Evolutionary conservation across 92 coral and sea anemone species (phyloP), one percentile per base, ranked within the genome.

Genomic region (Siderastrea radians): DNA sequence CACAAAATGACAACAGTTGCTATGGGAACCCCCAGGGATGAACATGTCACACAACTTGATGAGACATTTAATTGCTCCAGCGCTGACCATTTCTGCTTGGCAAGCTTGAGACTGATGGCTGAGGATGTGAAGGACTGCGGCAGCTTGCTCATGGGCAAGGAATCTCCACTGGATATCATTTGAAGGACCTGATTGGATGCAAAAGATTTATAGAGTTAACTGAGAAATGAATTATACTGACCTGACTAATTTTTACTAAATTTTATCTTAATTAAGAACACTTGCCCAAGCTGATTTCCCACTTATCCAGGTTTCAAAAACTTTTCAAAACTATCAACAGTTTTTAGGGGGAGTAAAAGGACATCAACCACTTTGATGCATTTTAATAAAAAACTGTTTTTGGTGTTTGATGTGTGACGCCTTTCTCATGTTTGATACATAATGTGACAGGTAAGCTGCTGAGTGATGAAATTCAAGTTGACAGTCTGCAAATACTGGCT

Each of bases 11-110:
- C 99, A 97, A 88, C 99, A 97, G 83, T 84, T 90, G 66, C 93
- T 83, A 88, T 97, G 99, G 49, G 17, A 48, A 75, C 97, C 94
- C 62, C 62, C 72, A 10, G 93, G 89, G 74, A 90, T 89, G 77
- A 92, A 94, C 51, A 95, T 84, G 61, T 93, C 95, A 52, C 99
- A 95, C 75, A 97, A 89, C 61, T 90, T 63, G 7, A 97, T 87
- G 62, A 97, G 60, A n/a, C 83, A 92, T 43, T 94, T 90, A 38
- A 97, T 87, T n/a, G 91, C 88, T 10, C 98, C 98, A 66, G 92
- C 92, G 57, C 89, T 92, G 45, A 96, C 89, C 11, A 97, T 91
- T 59, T 95, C 96, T 49, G 89, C 76, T 88, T 93, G 98, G 78
- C 97, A 93, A 44, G 95, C 73, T 44, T 91, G 58, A 86, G 86